Evolutionary conservation across 2,113 vertebrate genomes (phyloP).

Genomic region (Pterocles gutturalis): DNA sequence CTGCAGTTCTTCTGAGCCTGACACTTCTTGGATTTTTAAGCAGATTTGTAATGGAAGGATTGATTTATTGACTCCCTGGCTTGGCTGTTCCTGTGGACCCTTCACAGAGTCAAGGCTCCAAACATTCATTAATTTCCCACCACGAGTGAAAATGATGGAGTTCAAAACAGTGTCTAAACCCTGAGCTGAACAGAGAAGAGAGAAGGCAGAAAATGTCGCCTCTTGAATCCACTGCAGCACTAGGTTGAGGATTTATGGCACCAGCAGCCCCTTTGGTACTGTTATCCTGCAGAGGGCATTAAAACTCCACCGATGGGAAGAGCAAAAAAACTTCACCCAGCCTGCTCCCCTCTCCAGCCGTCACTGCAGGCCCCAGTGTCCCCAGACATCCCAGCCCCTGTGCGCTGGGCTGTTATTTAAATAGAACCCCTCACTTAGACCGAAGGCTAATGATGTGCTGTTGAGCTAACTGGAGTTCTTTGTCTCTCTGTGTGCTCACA

Average conservation of each 20-base stretch:
- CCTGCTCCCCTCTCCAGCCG: not conserved
- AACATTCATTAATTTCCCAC: not conserved
- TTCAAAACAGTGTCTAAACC: not conserved
- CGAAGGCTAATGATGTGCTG: not conserved
- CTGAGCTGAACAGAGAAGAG: not conserved
- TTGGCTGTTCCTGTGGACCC: not conserved
- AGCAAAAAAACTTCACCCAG: not conserved
- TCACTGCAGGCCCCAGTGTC: not conserved
- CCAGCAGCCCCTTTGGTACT: not conserved
- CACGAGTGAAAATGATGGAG: not conserved
- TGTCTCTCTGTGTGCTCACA: not conserved
- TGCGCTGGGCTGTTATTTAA: not conserved
- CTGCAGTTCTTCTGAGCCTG: not conserved
- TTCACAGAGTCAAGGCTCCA: not conserved
- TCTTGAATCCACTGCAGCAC: not conserved
- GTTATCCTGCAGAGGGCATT: conserved; percentile 66
- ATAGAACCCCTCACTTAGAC: not conserved
- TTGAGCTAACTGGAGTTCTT: not conserved
- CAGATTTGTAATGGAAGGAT: not conserved
- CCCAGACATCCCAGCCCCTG: not conserved
- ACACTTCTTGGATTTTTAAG: not conserved
- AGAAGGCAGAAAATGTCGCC: not conserved
- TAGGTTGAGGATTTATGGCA: not conserved
- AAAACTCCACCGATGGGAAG: conserved; percentile 15
- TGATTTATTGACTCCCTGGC: not conserved